phyloP scores from a whole-genome alignment of 2,797 vertebrate species.

The Muscicapa striata region DNA sequence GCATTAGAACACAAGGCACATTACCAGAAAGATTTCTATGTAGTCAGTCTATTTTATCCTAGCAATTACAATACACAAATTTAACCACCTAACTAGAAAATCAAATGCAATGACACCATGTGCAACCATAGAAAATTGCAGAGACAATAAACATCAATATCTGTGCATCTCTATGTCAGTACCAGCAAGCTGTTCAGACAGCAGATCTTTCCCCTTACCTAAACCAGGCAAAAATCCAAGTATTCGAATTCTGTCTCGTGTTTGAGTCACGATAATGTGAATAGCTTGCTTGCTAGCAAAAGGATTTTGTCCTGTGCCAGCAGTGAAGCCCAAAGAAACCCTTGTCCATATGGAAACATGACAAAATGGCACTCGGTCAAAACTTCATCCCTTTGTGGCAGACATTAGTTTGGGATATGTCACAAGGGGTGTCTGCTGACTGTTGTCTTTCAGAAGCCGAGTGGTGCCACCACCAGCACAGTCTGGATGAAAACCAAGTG shows the following conservation, averaged over 20 bases:
- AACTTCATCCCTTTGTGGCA: neutral
- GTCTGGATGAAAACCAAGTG: conserved; percentile 1
- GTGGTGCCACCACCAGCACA: neutral
- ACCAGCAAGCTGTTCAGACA: neutral
- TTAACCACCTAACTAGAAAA: conserved; percentile 21
- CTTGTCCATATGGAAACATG: neutral
- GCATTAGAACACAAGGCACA: conserved; percentile 8
- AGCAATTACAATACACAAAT: conserved; percentile 18
- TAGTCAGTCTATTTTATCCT: conserved; percentile 5
- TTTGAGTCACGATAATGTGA: neutral
- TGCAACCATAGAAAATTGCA: neutral
- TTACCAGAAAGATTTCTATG: conserved; percentile 21
- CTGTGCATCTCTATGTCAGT: neutral
- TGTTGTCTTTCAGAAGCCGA: neutral
- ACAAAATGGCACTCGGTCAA: conserved; percentile 6
- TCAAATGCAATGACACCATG: neutral
- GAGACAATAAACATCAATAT: neutral
- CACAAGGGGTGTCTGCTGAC: neutral
- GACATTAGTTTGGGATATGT: neutral
- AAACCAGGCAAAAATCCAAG: neutral
- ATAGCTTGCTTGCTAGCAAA: neutral
- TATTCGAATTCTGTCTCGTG: neutral
- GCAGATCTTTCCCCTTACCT: neutral
- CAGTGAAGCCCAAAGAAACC: neutral
- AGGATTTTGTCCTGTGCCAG: neutral